Percentiles rank a stretch among this genome's conserved stretches.
phyloP scores from a whole-genome alignment of 2,113 vertebrate genomes.

The Crypturellus undulatus region DNA sequence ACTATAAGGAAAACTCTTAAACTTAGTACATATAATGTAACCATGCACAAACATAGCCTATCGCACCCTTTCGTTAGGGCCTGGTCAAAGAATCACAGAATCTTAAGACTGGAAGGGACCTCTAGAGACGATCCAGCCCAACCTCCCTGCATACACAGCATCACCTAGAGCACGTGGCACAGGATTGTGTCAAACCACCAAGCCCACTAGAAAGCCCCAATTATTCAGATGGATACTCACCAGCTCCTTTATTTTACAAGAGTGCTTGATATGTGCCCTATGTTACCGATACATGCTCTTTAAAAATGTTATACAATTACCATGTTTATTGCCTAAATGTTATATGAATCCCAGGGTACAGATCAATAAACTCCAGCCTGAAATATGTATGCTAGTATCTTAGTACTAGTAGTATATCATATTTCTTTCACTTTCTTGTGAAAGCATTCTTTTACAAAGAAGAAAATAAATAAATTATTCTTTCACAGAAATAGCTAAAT shows the following conservation, averaged over 20 bases:
- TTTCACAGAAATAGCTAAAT: neutral
- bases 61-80: neutral
- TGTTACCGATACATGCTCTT: neutral
- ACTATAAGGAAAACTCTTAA: neutral
- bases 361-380: neutral
- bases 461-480: neutral
- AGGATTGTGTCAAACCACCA: neutral
- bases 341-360: neutral
- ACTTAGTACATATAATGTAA: accelerated
- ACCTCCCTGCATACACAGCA: too few species aligned
- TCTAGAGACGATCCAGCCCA: too few species aligned
- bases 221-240: neutral
- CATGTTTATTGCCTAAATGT: too few species aligned
- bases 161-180: too few species aligned
- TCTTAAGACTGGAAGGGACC: too few species aligned
- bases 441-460: neutral
- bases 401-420: neutral
- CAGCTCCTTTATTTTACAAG: neutral
- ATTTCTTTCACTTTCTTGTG: neutral
- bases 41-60: accelerated
- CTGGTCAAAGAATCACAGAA: neutral
- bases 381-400: neutral
- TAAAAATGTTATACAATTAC: neutral
- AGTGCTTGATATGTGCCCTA: neutral
- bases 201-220: neutral